Evolutionary conservation across 2,113 vertebrate species (phyloP), one percentile per base, ranked within the genome.

Genomic region (Siniperca chuatsi): DNA sequence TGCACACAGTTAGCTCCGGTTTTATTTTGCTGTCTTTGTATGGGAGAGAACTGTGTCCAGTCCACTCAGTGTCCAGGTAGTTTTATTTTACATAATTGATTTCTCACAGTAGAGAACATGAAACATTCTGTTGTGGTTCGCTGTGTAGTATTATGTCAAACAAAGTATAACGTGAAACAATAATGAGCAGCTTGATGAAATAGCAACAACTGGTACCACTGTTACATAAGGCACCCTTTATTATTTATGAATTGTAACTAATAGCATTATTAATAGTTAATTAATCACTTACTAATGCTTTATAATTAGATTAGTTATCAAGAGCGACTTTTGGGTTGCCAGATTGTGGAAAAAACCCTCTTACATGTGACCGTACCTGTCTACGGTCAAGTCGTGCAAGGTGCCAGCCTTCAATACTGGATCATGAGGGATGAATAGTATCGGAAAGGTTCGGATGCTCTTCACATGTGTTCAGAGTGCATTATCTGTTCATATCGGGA

Each of bases 21-120:
- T 76, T 44, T 42, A 2, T 67, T 33, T 23, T 68, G 46, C 54
- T 33, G 40, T 55, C 5, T 42, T 0, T 75, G 8, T 37, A 12
- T 18, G 6, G 25, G 46, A 66, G 18, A 81, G 62, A 77, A 81
- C 67, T 70, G 52, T 44, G 67, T 57, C 29, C 25, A 35, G 73
- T 69, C 18, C 16, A 11, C 46, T 64, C 71, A n/a, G 37, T 18
- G 65, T 70, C 50, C 60, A 50, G 6, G 4, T 60, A 7, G 10
- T 67, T 58, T 29, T 18, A 12, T 71, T 71, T 50, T 60, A 21
- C 50, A 16, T 15, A 7, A 58, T 12, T n/a, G 21, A n/a, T 20
- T 58, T 48, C n/a, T 50, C 40, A 58, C 40, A 37, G 10, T 25
- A 68, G 15, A n/a, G 21, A 25, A 23, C 52, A 42, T 8, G 33